A percentile compares a stretch with the other conserved stretches of the same genome.
Evolutionary conservation across 2,797 vertebrate genomes (phyloP).

Genomic region (Prunella strophiata): DNA sequence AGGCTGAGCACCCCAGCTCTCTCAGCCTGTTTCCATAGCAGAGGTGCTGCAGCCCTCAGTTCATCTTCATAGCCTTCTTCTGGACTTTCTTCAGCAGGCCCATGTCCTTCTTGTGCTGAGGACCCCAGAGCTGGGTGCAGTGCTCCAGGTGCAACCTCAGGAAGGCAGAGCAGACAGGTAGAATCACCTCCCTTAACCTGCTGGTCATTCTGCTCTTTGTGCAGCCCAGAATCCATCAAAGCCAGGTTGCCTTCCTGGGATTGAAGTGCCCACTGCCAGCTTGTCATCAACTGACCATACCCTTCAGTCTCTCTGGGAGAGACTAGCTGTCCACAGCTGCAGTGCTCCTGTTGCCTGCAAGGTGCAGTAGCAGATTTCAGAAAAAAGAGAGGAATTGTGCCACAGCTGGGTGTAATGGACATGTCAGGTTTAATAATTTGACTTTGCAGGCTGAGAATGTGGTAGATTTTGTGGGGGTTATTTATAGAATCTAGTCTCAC

Average conservation of each 20-base stretch:
- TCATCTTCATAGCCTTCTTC: background rate
- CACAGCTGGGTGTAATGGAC: slow-evolving; percentile 50
- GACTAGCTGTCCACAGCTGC: background rate
- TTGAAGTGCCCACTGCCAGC: background rate
- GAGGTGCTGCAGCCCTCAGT: background rate
- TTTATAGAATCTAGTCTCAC: slow-evolving; percentile 64
- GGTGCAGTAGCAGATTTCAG: background rate
- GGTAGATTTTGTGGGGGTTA: slow-evolving; percentile 65
- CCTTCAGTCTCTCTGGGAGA: background rate
- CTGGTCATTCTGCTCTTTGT: background rate
- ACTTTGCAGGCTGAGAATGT: slow-evolving; percentile 46
- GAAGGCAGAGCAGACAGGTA: background rate
- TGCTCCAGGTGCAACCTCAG: background rate
- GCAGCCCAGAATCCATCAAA: background rate
- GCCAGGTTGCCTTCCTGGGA: background rate
- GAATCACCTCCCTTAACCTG: background rate
- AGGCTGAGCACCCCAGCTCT: background rate
- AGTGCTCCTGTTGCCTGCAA: background rate
- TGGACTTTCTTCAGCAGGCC: background rate
- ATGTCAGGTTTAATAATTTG: slow-evolving; percentile 70
- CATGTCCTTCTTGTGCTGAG: background rate
- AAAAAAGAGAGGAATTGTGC: slow-evolving; percentile 24
- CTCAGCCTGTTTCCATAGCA: background rate
- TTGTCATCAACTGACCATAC: too few relatives aligned
- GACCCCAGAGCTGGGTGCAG: background rate